Base-by-base conservation (phyloP, 2,113 vertebrate species). In the Barbus barbus region DNA sequence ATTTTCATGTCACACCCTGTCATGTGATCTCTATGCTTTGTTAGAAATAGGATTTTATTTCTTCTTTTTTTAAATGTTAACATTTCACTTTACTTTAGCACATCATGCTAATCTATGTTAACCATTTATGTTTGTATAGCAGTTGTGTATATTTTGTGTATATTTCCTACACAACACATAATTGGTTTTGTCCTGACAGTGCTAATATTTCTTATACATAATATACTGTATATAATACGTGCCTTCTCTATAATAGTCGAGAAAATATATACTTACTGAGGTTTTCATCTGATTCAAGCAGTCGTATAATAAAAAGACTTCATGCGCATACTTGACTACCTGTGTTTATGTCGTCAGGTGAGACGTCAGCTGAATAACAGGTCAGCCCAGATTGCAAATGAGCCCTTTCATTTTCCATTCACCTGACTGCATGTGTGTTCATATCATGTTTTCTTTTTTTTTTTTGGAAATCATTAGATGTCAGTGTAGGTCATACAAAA, bases 231-330 rank as follows among this genome's bases (percentile, higher is more conserved):
- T 24, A 78, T 13, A 76, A 12, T 56, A 12, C 7, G 1, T 76
- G 18, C 53, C 28, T 41, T 38, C 22, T 60, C 11, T 41, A 60
- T 38, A 60, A 78, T 16, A 78, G 12, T 73, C 13, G 6, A 65
- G n/a, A 44, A 65, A 80, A 63, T 22, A 65, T 60, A 41, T 63
- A 80, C 78, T 80, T 67, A 80, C 78, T n/a, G 41, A 13, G 16
- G 14, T 51, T 75, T 20, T 26, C 4, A 18, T 75, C 26, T 75
- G 3, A 48, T 75, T 44, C 8, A 9, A 31, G 44, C 44, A 20
- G 73, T 51, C 26, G 20, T 1, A 75, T 60, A 6, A 38, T 61
- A 61, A 33, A 14, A 13, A 79, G 78, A 14, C 41, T 80, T n/a
- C 16, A 51, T 22, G 0, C 7, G 18, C 8, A 22, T 11, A 5